Evolutionary conservation across 2,888 invertebrate species (phyloP), one percentile per base, ranked within the genome.

Genomic region (Drosophila anomelani): DNA sequence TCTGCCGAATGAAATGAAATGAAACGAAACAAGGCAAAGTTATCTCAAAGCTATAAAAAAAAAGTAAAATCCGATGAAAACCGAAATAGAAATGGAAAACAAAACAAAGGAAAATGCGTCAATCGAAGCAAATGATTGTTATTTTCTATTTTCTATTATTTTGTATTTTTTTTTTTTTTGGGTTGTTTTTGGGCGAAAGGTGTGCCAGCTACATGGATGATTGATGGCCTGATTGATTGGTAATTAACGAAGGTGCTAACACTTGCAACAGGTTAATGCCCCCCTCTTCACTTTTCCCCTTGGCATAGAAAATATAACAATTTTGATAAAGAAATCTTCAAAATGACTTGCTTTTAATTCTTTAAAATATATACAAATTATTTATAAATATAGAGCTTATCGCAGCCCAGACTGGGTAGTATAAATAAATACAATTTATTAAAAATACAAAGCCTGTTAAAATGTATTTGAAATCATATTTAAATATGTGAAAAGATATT

Each of bases 101-200:
- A 82, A 75, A 83, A 67, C 75, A 77, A 76, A 60, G 66, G 58
- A 56, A 80, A 82, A 80, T 81, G 51, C 81, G 80, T 76, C 86
- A 78, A 75, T 74, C 73, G 72, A 47, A 20, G 20, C 41, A 49
- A 13, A 55, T 64, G 58, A 69, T 46, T 57, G 43, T 61, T 58
- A 47, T 55, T 64, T 64, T 61, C 38, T 26, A 36, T 41, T 53
- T 29, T 36, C 29, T 47, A n/a, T 20, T 20, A 20, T 20, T 15
- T 12, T 4, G 17, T 8, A 39, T 39, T 51, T 17, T 17, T 43
- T 51, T 17, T 17, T 43, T 13, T 23, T 23, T 63, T 23, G 4
- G 20, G 10, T 53, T 53, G 51, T 64, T 46, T 29, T 32, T 49
- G 5, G 29, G 34, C 38, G n/a, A 69, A 71, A 70, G 60, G 68